Conservation (phyloP, 2,888 invertebrate species). For the Phengaris alcon region DNA sequence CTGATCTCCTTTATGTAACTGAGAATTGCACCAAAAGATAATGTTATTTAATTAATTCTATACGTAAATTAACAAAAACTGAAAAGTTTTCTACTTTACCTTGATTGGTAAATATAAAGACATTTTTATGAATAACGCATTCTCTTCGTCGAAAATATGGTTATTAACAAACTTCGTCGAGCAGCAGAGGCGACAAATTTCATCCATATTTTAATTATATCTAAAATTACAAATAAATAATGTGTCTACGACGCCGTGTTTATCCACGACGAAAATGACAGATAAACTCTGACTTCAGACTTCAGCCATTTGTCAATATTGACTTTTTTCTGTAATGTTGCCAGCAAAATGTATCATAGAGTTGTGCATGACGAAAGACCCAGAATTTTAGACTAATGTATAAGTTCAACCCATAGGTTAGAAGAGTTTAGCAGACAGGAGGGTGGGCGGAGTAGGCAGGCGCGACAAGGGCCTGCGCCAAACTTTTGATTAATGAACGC, state of each 20-base stretch:
- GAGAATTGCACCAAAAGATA: conserved; percentile 44
- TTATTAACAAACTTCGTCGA: conserved; percentile 80
- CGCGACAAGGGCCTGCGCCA: conserved; percentile 67
- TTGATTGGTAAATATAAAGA: conserved; percentile 86
- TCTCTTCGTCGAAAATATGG: conserved; percentile 84
- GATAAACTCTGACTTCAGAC: conserved; percentile 34
- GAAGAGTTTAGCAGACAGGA: conserved; percentile 52
- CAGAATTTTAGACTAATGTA: conserved; percentile 42
- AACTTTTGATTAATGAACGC: conserved; percentile 79
- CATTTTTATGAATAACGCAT: conserved; percentile 84
- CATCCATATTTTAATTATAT: conserved; percentile 57
- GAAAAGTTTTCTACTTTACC: conserved; percentile 65
- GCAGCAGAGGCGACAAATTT: conserved; percentile 70
- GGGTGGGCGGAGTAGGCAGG: conserved; percentile 56
- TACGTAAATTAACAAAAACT: conserved; percentile 26
- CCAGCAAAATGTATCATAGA: conserved; percentile 42
- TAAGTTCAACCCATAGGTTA: conserved; percentile 41
- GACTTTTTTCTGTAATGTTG: conserved; percentile 57
- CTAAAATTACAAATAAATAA: conserved; percentile 41
- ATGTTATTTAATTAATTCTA: conserved; percentile 29
- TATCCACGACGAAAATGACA: conserved; percentile 59
- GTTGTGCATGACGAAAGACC: conserved; percentile 58
- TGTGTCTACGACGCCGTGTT: conserved; percentile 48
- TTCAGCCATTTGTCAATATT: conserved; percentile 69
- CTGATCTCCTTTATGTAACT: conserved; percentile 83